Conservation (phyloP, 23 tunicate species). For the Corella eumyota region DNA sequence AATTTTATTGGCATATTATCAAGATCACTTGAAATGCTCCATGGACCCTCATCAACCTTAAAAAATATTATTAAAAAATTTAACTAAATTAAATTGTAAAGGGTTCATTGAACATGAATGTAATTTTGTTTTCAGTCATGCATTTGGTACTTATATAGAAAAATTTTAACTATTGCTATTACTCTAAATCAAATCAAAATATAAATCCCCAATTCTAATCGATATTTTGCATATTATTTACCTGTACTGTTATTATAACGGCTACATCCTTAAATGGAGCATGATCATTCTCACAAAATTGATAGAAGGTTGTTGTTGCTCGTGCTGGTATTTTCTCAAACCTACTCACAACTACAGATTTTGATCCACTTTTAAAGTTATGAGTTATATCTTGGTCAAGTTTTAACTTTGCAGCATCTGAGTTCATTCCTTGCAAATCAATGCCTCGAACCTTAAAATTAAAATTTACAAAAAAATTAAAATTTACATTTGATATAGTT, state of each 20-base stretch:
- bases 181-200: too few relatives aligned
- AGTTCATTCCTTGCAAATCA: background rate
- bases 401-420: conserved; percentile 22
- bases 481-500: too few relatives aligned
- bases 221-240: too few relatives aligned
- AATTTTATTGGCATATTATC: conserved; percentile 5
- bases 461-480: background rate
- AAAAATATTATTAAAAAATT: background rate
- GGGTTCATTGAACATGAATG: too few relatives aligned
- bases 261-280: conserved; percentile 76
- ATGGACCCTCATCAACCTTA: conserved; percentile 36
- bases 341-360: conserved; percentile 38
- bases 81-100: background rate
- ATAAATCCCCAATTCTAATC: too few relatives aligned
- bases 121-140: too few relatives aligned
- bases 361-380: conserved; percentile 21
- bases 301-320: conserved; percentile 55
- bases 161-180: too few relatives aligned
- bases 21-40: conserved; percentile 13
- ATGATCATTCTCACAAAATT: conserved; percentile 76
- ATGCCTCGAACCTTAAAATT: conserved; percentile 7
- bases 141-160: too few relatives aligned
- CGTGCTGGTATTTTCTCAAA: conserved; percentile 45
- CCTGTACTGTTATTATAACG: conserved; percentile 50
- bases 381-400: conserved; percentile 20